Evolutionary conservation across 2,113 vertebrate species (phyloP).

Genomic region (Motacilla alba): DNA sequence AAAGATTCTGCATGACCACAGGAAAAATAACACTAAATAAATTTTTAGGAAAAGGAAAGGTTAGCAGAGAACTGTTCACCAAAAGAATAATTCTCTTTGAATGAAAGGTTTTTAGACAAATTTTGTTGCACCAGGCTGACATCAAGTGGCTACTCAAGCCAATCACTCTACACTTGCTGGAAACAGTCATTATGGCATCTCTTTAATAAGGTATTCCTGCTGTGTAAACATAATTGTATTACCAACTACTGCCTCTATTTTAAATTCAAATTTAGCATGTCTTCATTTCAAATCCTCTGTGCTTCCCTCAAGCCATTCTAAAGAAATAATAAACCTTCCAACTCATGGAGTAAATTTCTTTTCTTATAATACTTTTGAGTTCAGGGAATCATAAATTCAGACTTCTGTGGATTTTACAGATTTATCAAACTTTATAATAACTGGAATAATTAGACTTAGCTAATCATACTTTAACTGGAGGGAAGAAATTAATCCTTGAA

Average conservation of each 20-base stretch:
- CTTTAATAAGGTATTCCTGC: background rate
- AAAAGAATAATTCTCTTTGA: background rate
- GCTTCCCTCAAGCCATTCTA: background rate
- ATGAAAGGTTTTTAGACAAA: background rate
- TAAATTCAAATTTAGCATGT: background rate
- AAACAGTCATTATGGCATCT: background rate
- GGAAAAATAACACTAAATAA: background rate
- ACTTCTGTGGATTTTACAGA: background rate
- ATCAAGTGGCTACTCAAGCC: slow-evolving; percentile 44
- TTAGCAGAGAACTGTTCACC: background rate
- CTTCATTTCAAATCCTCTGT: background rate
- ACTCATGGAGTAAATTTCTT: background rate
- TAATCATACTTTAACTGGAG: background rate
- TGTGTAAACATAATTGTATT: background rate
- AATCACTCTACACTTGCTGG: slow-evolving; percentile 1
- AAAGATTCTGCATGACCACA: background rate
- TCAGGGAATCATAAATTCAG: background rate
- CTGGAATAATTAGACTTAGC: background rate
- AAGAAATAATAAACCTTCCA: background rate
- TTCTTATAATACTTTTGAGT: background rate
- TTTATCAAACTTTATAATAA: background rate
- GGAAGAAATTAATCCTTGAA: background rate
- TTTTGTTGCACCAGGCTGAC: slow-evolving; percentile 44
- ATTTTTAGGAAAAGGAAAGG: background rate
- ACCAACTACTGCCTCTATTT: background rate